Evolutionary conservation across 2,888 invertebrate genomes (phyloP).

Genomic region (Teinopalpus imperialis): DNA sequence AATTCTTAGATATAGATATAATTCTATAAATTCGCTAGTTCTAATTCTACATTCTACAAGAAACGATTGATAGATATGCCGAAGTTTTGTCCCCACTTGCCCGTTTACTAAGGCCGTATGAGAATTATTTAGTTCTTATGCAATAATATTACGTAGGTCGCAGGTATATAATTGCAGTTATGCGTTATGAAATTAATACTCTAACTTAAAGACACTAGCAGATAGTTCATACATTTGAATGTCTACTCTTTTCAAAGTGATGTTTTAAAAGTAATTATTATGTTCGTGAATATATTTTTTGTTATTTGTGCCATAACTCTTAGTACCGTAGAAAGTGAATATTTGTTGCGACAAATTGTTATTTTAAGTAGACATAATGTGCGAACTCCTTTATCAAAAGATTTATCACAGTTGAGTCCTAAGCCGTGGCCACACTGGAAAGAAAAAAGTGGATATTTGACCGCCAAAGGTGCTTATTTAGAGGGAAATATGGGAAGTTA

Average conservation of each 20-base stretch:
- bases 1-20: no score
- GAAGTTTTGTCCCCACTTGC: no score
- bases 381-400: constrained; percentile 56
- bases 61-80: no score
- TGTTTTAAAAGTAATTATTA: constrained; percentile 12
- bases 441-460: constrained; percentile 54
- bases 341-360: constrained; percentile 48
- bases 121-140: constrained; percentile 18
- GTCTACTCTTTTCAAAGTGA: background rate
- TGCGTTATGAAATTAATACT: background rate
- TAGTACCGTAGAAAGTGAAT: constrained; percentile 9
- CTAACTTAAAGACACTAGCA: no score
- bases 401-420: constrained; percentile 47
- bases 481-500: constrained; percentile 62
- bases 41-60: no score
- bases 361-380: constrained; percentile 64
- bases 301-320: constrained; percentile 13
- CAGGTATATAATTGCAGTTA: constrained; percentile 5
- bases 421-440: constrained; percentile 59
- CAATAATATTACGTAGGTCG: constrained; percentile 14
- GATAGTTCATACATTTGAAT: no score
- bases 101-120: no score
- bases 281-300: constrained; percentile 12
- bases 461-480: constrained; percentile 52
- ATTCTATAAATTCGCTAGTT: no score